A percentile compares a stretch with the other conserved stretches of the same genome.
Evolutionary conservation across 1,140 invertebrate species (phyloP).

Genomic region (Drosophila mauritiana): DNA sequence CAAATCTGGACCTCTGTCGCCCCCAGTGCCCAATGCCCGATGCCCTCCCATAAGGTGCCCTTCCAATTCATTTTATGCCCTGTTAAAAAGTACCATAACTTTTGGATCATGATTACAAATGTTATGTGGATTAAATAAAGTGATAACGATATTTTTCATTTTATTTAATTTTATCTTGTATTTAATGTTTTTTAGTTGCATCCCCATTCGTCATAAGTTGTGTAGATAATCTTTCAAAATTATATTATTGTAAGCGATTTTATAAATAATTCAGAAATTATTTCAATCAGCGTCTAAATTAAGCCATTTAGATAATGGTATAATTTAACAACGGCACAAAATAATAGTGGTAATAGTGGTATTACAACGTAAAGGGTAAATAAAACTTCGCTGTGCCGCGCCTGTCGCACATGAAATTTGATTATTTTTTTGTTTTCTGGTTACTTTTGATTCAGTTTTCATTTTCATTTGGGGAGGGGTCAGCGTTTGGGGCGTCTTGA

Average conservation of each 20-base stretch:
- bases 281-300: neutral
- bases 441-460: conserved; percentile 76
- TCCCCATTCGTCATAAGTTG: too few species aligned
- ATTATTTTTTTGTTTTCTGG: conserved; percentile 39
- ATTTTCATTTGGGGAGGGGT: conserved; percentile 60
- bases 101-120: too few species aligned
- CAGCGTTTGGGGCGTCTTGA: conserved; percentile 70
- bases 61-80: conserved; percentile 27
- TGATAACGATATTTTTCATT: too few species aligned
- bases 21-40: conserved; percentile 60
- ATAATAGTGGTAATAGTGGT: neutral
- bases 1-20: conserved; percentile 39
- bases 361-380: conserved; percentile 5
- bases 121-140: too few species aligned
- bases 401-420: conserved; percentile 15
- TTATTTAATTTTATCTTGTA: too few species aligned
- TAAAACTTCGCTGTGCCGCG: conserved; percentile 5
- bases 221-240: neutral
- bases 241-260: neutral
- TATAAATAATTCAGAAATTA: neutral
- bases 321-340: neutral
- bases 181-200: too few species aligned
- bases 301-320: conserved; percentile 1
- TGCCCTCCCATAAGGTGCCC: conserved; percentile 52
- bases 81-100: neutral